phyloP scores from a whole-genome alignment of 2,113 vertebrate genomes.

The Syngnathoides biaculeatus region DNA sequence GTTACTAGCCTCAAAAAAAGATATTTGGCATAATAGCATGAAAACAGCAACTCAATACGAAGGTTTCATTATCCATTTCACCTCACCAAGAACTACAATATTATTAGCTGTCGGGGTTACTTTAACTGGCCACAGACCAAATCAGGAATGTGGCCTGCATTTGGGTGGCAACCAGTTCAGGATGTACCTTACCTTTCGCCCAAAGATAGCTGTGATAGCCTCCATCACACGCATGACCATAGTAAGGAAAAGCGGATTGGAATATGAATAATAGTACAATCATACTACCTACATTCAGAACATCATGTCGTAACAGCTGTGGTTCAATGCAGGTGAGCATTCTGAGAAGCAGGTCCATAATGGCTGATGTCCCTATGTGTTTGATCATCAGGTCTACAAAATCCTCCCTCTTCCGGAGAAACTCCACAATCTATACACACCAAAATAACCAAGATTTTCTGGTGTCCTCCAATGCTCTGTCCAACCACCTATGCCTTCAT shows the following conservation, averaged over 20 bases:
- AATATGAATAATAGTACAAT: neutral
- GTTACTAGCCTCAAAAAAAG: no score
- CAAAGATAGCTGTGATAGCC: no score
- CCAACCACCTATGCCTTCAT: neutral
- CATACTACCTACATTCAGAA: conserved; percentile 82
- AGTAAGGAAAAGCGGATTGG: neutral
- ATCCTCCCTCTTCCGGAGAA: conserved; percentile 90
- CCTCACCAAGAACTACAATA: neutral
- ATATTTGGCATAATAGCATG: no score
- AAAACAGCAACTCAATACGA: neutral
- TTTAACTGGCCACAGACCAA: no score
- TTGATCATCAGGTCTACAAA: conserved; percentile 97
- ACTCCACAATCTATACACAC: conserved; percentile 86
- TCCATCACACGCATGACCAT: no score
- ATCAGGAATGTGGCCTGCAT: no score
- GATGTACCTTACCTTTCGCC: no score
- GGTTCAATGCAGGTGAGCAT: conserved; percentile 97
- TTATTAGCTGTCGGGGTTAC: no score
- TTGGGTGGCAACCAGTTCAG: no score
- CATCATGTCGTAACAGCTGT: conserved; percentile 92
- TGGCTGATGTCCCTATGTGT: conserved; percentile 97
- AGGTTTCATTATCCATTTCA: neutral
- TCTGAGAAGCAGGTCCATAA: conserved; percentile 96
- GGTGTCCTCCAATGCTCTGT: neutral
- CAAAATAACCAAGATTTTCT: neutral